These are phyloP conservation scores for Brachionus sp. DNA, from an alignment of 1,140 invertebrate species.

Conservation along the genomic window DNA sequence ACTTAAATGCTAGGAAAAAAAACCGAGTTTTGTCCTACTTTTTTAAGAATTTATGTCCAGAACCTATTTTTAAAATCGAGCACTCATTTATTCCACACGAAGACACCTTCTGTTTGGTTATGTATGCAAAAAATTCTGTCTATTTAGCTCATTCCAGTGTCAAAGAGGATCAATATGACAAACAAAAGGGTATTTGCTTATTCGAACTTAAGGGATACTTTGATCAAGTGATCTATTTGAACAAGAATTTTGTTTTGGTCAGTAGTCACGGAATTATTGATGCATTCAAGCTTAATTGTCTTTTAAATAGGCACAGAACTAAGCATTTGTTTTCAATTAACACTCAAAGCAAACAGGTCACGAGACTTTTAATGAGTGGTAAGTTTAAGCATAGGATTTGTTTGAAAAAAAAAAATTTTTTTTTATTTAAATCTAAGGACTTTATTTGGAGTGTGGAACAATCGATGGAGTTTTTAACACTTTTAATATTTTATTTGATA, in stretches of 20 bases:
- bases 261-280: background rate
- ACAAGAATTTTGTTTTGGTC: background rate
- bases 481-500: background rate
- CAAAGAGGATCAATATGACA: background rate
- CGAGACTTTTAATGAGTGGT: background rate
- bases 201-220: background rate
- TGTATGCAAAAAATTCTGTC: background rate
- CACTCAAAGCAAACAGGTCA: background rate
- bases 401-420: too few species aligned
- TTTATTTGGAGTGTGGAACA: background rate
- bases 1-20: background rate
- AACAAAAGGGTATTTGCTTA: background rate
- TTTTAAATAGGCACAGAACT: background rate
- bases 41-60: background rate
- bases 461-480: background rate
- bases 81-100: background rate
- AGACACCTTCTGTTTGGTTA: background rate
- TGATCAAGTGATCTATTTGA: background rate
- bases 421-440: background rate
- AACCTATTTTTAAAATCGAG: background rate
- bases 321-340: constrained; percentile 16
- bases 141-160: background rate
- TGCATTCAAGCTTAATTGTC: background rate
- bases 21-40: background rate
- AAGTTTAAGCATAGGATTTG: background rate